These are phyloP conservation scores for Beroe forskalii DNA, from an alignment of 37 sponge, comb jelly and placozoan species.

Conservation along the genomic window DNA sequence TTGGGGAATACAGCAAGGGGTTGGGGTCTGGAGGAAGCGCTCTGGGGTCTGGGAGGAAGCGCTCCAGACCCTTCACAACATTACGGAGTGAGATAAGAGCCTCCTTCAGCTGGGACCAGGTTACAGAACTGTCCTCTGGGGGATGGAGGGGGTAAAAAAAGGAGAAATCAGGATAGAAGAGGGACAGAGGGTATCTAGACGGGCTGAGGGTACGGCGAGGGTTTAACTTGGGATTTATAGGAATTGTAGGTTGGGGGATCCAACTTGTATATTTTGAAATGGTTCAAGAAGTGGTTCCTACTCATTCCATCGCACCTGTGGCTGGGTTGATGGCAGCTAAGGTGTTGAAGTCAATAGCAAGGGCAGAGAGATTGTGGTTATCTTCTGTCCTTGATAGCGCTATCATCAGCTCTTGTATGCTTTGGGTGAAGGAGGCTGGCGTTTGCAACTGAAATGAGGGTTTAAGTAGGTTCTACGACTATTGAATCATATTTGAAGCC, in stretches of 20 bases:
- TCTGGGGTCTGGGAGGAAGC: no score
- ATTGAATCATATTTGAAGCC: no score
- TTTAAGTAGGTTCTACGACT: no score
- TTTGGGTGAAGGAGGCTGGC: slow-evolving; percentile 68
- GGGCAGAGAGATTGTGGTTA: slow-evolving; percentile 54
- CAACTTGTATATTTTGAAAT: no score
- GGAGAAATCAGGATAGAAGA: no score
- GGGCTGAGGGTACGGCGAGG: no score
- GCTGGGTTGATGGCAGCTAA: slow-evolving; percentile 55
- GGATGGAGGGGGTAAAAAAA: no score
- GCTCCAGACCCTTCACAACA: slow-evolving; percentile 38
- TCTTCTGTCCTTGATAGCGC: slow-evolving; percentile 68
- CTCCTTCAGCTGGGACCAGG: slow-evolving; percentile 40
- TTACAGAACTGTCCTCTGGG: slow-evolving; percentile 58
- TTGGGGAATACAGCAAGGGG: background rate
- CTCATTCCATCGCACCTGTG: slow-evolving; percentile 24
- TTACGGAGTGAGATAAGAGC: slow-evolving; percentile 18
- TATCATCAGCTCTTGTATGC: slow-evolving; percentile 70
- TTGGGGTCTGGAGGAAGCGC: no score
- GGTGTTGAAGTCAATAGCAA: slow-evolving; percentile 45
- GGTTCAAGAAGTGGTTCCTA: no score
- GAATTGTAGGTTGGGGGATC: no score
- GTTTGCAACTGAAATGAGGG: slow-evolving; percentile 68
- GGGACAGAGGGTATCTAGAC: no score
- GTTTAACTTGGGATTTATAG: no score